A percentile compares a stretch with the other conserved stretches of the same genome.
These are phyloP conservation scores for Cataglyphis hispanica DNA, from an alignment of 1,140 invertebrate genomes.

Conservation along the genomic window DNA sequence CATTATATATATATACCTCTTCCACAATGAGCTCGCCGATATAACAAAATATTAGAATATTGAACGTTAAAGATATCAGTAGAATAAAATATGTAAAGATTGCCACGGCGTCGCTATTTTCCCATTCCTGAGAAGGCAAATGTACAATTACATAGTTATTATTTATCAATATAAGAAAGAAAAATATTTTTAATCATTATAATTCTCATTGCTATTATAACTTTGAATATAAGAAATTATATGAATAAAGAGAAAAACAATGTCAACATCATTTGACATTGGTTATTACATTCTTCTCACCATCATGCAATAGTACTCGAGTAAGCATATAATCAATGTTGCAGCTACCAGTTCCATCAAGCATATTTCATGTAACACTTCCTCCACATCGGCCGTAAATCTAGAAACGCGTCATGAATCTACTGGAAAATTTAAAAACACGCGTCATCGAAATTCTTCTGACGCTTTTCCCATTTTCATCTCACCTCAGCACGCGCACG, in stretches of 20 bases:
- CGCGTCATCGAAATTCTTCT: not conserved
- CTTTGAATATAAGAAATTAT: not conserved
- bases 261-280: not conserved
- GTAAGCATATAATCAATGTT: slow-evolving; percentile 63
- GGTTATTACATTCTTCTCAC: slow-evolving; percentile 33
- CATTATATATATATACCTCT: slow-evolving; percentile 72
- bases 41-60: slow-evolving; percentile 78
- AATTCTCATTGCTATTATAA: not conserved
- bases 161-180: not conserved
- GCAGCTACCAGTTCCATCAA: slow-evolving; percentile 57
- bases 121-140: slow-evolving; percentile 74
- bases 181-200: not conserved
- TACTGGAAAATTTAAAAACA: not conserved
- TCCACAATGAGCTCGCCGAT: slow-evolving; percentile 75
- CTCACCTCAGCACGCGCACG: slow-evolving; percentile 62
- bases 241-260: not conserved
- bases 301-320: slow-evolving; percentile 69
- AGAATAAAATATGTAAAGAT: slow-evolving; percentile 71
- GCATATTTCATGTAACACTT: slow-evolving; percentile 60
- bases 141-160: not conserved
- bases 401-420: slow-evolving; percentile 60
- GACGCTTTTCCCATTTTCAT: not conserved
- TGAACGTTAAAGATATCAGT: slow-evolving; percentile 75
- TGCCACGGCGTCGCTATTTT: slow-evolving; percentile 59
- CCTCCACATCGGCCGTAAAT: slow-evolving; percentile 52